phyloP scores from a whole-genome alignment of 2,113 vertebrate genomes.

The Pterocles gutturalis region DNA sequence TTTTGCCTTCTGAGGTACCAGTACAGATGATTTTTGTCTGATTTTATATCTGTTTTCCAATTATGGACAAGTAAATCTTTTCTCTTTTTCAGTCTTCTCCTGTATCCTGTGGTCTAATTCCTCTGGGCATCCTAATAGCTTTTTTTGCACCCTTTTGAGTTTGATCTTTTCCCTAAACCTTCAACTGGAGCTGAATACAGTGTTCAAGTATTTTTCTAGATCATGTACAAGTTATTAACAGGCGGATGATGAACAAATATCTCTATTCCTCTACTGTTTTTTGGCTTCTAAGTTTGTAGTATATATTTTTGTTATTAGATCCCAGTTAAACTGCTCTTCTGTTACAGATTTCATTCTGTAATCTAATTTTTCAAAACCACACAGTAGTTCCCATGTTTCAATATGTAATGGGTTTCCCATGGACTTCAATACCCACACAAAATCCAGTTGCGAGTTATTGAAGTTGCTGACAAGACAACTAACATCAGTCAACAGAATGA shows the following conservation, averaged over 20 bases:
- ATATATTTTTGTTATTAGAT: background rate
- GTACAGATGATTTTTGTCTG: background rate
- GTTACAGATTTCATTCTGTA: background rate
- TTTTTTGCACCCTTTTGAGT: background rate
- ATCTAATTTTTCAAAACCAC: background rate
- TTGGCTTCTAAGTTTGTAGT: background rate
- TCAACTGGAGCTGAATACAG: background rate
- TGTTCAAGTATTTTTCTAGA: background rate
- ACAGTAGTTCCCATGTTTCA: background rate
- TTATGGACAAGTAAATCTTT: background rate
- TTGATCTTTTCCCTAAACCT: background rate
- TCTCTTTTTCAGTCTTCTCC: background rate
- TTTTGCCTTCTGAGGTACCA: background rate
- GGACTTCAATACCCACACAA: background rate
- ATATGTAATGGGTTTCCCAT: background rate
- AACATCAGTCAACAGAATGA: background rate
- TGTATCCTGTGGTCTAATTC: background rate
- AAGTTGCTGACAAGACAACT: background rate
- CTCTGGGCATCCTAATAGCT: accelerated
- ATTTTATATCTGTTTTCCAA: background rate
- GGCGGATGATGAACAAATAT: background rate
- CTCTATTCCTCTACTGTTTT: background rate
- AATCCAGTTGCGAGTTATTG: background rate
- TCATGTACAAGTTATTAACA: background rate
- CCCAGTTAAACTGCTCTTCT: background rate